These are phyloP conservation scores for Erannis defoliaria DNA, from an alignment of 2,888 invertebrate genomes.

Conservation along the genomic window DNA sequence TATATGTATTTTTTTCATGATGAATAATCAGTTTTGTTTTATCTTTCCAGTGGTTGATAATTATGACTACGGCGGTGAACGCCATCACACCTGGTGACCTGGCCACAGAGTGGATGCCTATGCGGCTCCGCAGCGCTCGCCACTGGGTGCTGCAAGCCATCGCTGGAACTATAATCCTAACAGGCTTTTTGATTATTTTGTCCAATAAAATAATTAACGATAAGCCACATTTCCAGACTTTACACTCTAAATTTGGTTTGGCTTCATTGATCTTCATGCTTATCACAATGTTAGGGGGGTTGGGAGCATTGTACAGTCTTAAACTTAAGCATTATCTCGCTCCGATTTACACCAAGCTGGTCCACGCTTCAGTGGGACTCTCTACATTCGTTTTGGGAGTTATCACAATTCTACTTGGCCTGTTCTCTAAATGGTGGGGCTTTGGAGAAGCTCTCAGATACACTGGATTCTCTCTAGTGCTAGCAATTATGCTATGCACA, in stretches of 20 bases:
- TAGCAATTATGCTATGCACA: slow-evolving; percentile 72
- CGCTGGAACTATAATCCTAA: slow-evolving; percentile 61
- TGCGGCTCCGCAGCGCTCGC: slow-evolving; percentile 77
- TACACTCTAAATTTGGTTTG: slow-evolving; percentile 80
- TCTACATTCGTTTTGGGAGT: slow-evolving; percentile 75
- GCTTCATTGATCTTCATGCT: slow-evolving; percentile 72
- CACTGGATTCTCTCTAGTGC: slow-evolving; percentile 64
- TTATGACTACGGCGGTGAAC: slow-evolving; percentile 82
- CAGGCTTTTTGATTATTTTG: slow-evolving; percentile 76
- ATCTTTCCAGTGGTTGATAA: slow-evolving; percentile 76
- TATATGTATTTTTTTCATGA: no score
- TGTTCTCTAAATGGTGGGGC: slow-evolving; percentile 76
- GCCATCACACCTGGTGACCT: slow-evolving; percentile 80
- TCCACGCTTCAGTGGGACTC: slow-evolving; percentile 77
- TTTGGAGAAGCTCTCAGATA: slow-evolving; percentile 74
- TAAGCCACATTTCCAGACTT: slow-evolving; percentile 69
- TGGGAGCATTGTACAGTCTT: slow-evolving; percentile 77
- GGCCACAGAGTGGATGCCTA: slow-evolving; percentile 85
- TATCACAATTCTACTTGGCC: slow-evolving; percentile 72
- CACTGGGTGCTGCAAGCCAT: slow-evolving; percentile 81
- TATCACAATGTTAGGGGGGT: slow-evolving; percentile 76
- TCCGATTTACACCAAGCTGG: slow-evolving; percentile 78
- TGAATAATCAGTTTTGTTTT: slow-evolving; percentile 1
- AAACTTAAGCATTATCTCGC: slow-evolving; percentile 77
- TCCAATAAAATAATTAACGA: slow-evolving; percentile 72